phyloP scores from a whole-genome alignment of 2,888 invertebrate genomes.

The Carcina quercana region DNA sequence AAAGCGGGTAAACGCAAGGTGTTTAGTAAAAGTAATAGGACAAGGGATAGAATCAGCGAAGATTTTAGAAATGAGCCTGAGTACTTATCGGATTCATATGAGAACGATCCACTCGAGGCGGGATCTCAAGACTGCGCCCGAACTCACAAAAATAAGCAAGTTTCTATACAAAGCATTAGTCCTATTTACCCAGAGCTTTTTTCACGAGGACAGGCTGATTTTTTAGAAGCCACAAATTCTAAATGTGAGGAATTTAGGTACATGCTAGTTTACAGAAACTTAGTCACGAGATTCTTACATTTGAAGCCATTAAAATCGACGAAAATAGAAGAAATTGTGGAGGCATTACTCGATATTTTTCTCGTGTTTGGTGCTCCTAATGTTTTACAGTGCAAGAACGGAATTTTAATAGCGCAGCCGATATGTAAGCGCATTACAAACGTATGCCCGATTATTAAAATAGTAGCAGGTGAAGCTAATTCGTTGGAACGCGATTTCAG shows the following conservation, averaged over 20 bases:
- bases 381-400: conserved; percentile 45
- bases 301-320: conserved; percentile 35
- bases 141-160: neutral
- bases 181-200: conserved; percentile 32
- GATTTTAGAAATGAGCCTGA: too few relatives aligned
- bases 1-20: conserved; percentile 7
- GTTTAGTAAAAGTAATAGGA: neutral
- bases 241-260: conserved; percentile 35
- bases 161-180: neutral
- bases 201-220: conserved; percentile 41
- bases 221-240: conserved; percentile 34
- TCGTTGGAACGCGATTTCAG: conserved; percentile 21
- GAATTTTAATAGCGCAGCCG: conserved; percentile 29
- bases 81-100: too few relatives aligned
- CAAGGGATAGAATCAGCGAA: neutral
- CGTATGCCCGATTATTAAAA: conserved; percentile 30
- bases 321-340: conserved; percentile 31
- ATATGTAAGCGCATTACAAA: conserved; percentile 34
- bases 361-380: conserved; percentile 45
- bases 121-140: neutral
- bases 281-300: conserved; percentile 35
- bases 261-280: conserved; percentile 39
- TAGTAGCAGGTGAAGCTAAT: conserved; percentile 27
- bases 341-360: conserved; percentile 38
- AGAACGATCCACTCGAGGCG: conserved; percentile 12